Evolutionary conservation across 2,888 invertebrate genomes (phyloP).

Genomic region (Scaptomyza reducta): DNA sequence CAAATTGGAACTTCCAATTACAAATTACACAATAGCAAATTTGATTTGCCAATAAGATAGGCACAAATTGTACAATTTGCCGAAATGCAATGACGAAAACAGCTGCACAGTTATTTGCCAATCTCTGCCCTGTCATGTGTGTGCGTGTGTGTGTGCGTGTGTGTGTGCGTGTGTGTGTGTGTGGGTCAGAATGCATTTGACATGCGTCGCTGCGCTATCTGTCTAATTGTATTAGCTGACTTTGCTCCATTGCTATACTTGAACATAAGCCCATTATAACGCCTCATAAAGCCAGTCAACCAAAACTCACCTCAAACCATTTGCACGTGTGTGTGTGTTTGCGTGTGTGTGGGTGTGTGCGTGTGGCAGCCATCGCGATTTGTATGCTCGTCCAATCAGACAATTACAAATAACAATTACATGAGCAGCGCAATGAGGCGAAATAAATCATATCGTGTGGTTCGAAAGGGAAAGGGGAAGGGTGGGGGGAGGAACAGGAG

Average conservation of each 20-base stretch:
- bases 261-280: slow-evolving; percentile 73
- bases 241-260: slow-evolving; percentile 31
- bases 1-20: neutral
- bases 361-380: slow-evolving; percentile 44
- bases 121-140: neutral
- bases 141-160: neutral
- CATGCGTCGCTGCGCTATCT: slow-evolving; percentile 60
- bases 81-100: slow-evolving; percentile 10
- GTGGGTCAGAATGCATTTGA: slow-evolving; percentile 41
- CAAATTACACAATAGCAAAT: neutral
- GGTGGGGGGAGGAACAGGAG: neutral
- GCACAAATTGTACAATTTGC: slow-evolving; percentile 10
- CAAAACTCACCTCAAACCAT: neutral
- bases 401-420: slow-evolving; percentile 76
- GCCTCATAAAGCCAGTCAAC: slow-evolving; percentile 61
- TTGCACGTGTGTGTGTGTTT: slow-evolving; percentile 5
- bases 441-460: slow-evolving; percentile 59
- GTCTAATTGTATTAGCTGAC: slow-evolving; percentile 74
- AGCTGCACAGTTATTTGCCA: slow-evolving; percentile 16
- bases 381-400: slow-evolving; percentile 54
- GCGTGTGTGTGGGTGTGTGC: neutral
- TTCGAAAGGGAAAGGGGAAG: neutral
- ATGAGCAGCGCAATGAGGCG: slow-evolving; percentile 62
- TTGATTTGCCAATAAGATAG: slow-evolving; percentile 39
- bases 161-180: neutral